A percentile compares a stretch with the other conserved stretches of the same genome.
Conservation (phyloP, 1,140 invertebrate species). For the Bombus turneri region DNA sequence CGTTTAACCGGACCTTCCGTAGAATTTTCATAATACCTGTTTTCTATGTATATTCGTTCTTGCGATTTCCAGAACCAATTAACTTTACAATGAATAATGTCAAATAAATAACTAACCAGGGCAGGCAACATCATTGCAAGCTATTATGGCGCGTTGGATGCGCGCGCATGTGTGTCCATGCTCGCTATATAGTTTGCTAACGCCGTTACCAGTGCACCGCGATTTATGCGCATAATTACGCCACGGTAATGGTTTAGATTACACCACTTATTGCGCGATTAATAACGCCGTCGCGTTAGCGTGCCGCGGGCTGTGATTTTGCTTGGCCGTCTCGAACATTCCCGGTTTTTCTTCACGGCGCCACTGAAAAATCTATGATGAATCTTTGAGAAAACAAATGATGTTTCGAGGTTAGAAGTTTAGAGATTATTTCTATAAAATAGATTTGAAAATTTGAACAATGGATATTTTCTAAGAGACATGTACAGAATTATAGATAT, state of each 20-base stretch:
- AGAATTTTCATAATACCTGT: neutral
- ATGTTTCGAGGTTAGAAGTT: neutral
- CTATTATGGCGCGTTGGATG: constrained; percentile 14
- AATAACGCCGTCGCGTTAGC: constrained; percentile 34
- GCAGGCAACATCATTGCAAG: constrained; percentile 14
- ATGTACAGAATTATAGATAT: neutral
- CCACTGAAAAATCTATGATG: neutral
- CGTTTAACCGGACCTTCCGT: neutral
- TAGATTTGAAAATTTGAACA: neutral
- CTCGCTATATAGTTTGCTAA: neutral
- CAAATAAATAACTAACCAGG: constrained; percentile 27
- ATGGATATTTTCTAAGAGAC: neutral
- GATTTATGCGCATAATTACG: constrained; percentile 51
- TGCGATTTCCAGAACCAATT: constrained; percentile 18
- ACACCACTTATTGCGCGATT: constrained; percentile 48
- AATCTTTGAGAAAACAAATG: neutral
- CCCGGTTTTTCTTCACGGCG: neutral
- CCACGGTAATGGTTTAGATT: constrained; percentile 38
- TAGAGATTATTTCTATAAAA: neutral
- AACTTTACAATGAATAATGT: constrained; percentile 37
- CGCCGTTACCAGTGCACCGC: constrained; percentile 12
- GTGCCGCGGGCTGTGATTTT: constrained; percentile 9
- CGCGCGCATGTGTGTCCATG: neutral
- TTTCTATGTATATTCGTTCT: neutral
- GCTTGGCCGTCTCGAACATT: neutral